phyloP scores from a whole-genome alignment of 2,113 vertebrate genomes.

The Porphyrio hochstetteri region DNA sequence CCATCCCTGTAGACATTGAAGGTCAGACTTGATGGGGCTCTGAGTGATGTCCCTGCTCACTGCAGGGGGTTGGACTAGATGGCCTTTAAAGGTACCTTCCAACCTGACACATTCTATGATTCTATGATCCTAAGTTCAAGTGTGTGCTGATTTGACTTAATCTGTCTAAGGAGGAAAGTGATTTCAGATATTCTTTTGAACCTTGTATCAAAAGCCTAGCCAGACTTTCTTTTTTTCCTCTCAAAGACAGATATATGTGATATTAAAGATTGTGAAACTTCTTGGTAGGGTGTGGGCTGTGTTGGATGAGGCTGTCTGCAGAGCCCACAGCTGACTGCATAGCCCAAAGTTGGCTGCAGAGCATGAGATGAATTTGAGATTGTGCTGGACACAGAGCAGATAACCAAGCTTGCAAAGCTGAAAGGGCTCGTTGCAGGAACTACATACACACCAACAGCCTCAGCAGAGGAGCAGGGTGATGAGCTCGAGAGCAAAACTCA shows the following conservation, averaged over 20 bases:
- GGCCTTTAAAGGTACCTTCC: too few relatives aligned
- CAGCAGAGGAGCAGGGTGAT: neutral
- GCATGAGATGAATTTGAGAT: neutral
- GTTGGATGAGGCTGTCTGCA: neutral
- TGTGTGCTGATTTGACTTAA: neutral
- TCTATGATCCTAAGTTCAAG: neutral
- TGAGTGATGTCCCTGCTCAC: too few relatives aligned
- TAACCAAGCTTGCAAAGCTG: neutral
- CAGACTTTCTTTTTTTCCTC: neutral
- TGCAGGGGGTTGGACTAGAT: too few relatives aligned
- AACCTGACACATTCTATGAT: too few relatives aligned
- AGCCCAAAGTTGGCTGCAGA: neutral
- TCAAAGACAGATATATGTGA: neutral
- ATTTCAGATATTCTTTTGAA: neutral
- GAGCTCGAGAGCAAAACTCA: neutral
- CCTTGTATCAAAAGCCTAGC: neutral
- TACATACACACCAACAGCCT: accelerated
- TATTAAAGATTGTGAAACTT: neutral
- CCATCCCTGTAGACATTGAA: too few relatives aligned
- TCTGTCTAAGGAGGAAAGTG: neutral
- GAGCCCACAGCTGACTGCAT: neutral
- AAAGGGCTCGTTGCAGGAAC: neutral
- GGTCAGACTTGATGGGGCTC: too few relatives aligned
- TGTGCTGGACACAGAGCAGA: neutral
- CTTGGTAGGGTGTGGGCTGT: accelerated